Base-by-base conservation (phyloP, 1,140 invertebrate genomes). In the Achatina immaculata region DNA sequence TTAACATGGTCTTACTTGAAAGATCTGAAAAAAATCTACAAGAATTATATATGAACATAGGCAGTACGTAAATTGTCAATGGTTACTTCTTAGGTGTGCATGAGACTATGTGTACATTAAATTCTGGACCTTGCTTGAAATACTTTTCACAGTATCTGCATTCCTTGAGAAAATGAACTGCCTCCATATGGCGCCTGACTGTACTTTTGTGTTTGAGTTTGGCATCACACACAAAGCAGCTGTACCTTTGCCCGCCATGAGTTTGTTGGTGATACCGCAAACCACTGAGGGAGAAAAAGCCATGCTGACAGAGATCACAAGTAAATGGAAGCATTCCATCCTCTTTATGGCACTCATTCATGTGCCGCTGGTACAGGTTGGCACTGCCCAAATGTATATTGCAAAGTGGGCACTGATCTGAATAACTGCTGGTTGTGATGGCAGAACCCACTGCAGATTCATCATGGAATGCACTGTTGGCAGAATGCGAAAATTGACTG, bases 121-220 rank as follows among this genome's bases (percentile, higher is more conserved):
- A 80, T 40, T 80, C 66, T 55, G 36, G 24, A 4, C 78, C 78
- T 55, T 80, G 55, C 43, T 69, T 71, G 58, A 80, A 72, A 19
- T 65, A 55, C 3, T 66, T 16, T 45, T 66, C 45, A 72, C 78
- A 80, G 43, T 71, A 80, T 51, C 45, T 31, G 48, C 78, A 80
- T 36, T 80, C 36, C 43, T 80, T 80, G 40, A 80, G 68, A 2
- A 43, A 16, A 80, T 80, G 78, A 71, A 68, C 36, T 55, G 66
- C 55, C 45, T 80, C 78, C 36, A 71, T 51, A 66, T 80, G 78
- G 4, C 78, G 65, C 28, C 62, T 71, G 4, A 80, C 45, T 34
- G 34, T 80, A 24, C 34, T 80, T 40, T 80, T 80, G 42, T 80
- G 68, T 40, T 80, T 80, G 34, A 80, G 55, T 55, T 71, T 72